A percentile compares a stretch with the other conserved stretches of the same genome.
Conservation (phyloP, 2,113 vertebrate genomes). For the Hiodon alosoides region DNA sequence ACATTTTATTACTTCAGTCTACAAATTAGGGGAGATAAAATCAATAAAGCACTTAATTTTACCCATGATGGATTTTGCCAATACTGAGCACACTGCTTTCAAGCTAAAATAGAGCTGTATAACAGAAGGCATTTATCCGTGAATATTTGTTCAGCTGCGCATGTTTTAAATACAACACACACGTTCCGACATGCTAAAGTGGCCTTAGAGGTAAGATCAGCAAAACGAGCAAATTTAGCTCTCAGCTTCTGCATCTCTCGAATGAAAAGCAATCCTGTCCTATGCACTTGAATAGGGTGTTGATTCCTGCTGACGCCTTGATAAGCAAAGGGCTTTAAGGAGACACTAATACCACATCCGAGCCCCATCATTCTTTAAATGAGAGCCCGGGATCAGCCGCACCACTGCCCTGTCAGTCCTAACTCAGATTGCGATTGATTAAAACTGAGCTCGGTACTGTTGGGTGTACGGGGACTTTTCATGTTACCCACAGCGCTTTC, state of each 20-base stretch:
- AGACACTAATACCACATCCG: slow-evolving; percentile 14
- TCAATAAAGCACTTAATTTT: slow-evolving; percentile 49
- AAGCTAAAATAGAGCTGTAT: slow-evolving; percentile 30
- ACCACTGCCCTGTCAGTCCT: neutral
- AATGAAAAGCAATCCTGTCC: neutral
- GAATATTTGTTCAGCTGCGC: neutral
- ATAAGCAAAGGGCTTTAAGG: slow-evolving; percentile 15
- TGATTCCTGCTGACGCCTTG: slow-evolving; percentile 14
- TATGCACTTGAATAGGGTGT: neutral
- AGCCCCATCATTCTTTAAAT: neutral
- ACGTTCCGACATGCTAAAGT: neutral
- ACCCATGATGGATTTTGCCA: slow-evolving; percentile 48
- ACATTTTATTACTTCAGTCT: slow-evolving; percentile 28
- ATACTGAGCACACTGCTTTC: slow-evolving; percentile 37
- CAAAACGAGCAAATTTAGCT: neutral
- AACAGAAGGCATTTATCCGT: slow-evolving; percentile 1
- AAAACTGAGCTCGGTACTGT: slow-evolving; percentile 10
- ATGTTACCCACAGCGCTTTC: slow-evolving; percentile 9
- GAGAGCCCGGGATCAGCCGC: slow-evolving; percentile 3
- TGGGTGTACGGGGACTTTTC: neutral
- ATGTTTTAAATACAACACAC: neutral
- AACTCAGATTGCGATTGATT: slow-evolving; percentile 23
- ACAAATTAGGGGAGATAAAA: slow-evolving; percentile 27
- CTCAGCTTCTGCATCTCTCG: slow-evolving; percentile 6
- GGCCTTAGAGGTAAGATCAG: neutral